Conservation (phyloP, 2,797 vertebrate species). For the Poeciliopsis gracilis region DNA sequence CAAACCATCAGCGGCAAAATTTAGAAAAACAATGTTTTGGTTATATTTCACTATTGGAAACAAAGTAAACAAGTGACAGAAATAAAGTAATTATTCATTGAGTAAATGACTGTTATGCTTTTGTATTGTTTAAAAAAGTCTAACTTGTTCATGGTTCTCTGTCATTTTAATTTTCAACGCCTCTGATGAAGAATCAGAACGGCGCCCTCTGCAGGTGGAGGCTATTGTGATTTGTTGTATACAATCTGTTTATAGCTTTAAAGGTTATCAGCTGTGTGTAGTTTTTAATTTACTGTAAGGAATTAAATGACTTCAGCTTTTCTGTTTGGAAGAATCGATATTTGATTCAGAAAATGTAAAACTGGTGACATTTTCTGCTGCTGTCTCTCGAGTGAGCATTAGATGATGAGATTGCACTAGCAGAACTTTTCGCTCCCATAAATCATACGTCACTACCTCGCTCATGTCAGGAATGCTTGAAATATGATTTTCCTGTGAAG, state of each 20-base stretch:
- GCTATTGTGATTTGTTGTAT: not conserved
- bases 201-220: not conserved
- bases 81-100: not conserved
- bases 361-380: slow-evolving; percentile 3
- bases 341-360: slow-evolving; percentile 3
- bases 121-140: not conserved
- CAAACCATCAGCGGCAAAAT: not conserved
- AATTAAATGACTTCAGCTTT: not conserved
- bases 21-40: not conserved
- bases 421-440: slow-evolving; percentile 46
- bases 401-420: slow-evolving; percentile 44
- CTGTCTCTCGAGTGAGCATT: slow-evolving; percentile 19
- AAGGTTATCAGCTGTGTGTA: not conserved
- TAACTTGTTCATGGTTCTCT: not conserved
- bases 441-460: slow-evolving; percentile 57
- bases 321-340: not conserved
- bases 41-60: not conserved
- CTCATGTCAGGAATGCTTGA: slow-evolving; percentile 64
- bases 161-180: not conserved
- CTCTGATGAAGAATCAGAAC: not conserved
- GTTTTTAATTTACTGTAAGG: not conserved
- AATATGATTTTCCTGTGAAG: slow-evolving; percentile 69
- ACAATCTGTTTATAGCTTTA: not conserved
- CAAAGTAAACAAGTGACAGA: not conserved
- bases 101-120: not conserved